A percentile compares a stretch with the other conserved stretches of the same genome.
Conservation (phyloP, 2,888 invertebrate genomes). For the Melanotus villosus region DNA sequence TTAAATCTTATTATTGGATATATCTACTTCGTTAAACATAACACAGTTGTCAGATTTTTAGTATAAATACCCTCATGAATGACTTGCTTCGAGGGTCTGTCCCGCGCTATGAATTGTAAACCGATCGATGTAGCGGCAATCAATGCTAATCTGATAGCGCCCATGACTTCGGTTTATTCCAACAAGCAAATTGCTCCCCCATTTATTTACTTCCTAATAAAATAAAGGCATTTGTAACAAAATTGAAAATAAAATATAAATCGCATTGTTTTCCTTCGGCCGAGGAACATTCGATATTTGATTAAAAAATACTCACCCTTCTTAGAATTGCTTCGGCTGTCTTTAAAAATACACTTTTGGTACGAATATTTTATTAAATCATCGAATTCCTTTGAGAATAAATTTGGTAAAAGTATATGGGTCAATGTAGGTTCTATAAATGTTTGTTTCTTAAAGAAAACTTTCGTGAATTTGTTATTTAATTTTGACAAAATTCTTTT, state of each 20-base stretch:
- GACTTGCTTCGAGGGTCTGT: constrained; percentile 37
- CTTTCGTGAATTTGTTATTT: too few species aligned
- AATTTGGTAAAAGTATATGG: too few species aligned
- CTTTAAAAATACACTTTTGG: background rate
- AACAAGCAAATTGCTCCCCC: constrained; percentile 47
- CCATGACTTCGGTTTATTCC: constrained; percentile 52
- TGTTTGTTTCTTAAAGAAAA: too few species aligned
- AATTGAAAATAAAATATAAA: constrained; percentile 45
- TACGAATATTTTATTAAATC: background rate
- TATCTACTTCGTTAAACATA: constrained; percentile 42
- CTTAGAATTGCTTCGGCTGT: too few species aligned
- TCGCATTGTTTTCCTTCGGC: constrained; percentile 21
- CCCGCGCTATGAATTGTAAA: constrained; percentile 43
- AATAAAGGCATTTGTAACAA: constrained; percentile 53
- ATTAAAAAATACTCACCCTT: constrained; percentile 27
- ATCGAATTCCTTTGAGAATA: too few species aligned
- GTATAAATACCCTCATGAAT: constrained; percentile 43
- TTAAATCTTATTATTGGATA: constrained; percentile 29
- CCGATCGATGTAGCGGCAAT: constrained; percentile 59
- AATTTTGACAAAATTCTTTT: too few species aligned
- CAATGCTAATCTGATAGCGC: constrained; percentile 64
- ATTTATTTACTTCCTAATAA: constrained; percentile 53
- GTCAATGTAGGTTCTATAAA: too few species aligned
- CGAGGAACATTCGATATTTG: constrained; percentile 1
- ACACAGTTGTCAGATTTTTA: constrained; percentile 43